Evolutionary conservation across 2,113 vertebrate species (phyloP), one percentile per base, ranked within the genome.

Genomic region (Axis porcinus): DNA sequence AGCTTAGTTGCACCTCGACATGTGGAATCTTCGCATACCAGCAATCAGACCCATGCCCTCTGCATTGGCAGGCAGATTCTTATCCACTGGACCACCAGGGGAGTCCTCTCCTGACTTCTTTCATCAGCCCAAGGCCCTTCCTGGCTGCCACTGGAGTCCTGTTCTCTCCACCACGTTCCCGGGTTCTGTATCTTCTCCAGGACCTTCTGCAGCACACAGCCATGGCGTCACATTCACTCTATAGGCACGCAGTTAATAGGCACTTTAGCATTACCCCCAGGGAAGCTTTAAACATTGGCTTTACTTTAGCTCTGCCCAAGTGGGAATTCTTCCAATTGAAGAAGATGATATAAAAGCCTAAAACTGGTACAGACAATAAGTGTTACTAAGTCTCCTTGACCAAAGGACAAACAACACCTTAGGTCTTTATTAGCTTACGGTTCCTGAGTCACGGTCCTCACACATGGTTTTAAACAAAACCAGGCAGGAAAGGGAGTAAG

Each of bases 241-340:
- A n/a, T 27, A 43, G 9, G 40, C 64, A 33, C 33, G n/a, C 78
- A 76, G 40, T 84, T 60, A 89, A 89, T 83, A 27, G 9, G 55
- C 33, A 33, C n/a, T 83, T 95, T 16, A 94, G 57, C 79, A 36
- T 55, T 33, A 45, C 85, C 43, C 55, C 43, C 33, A 86, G 52
- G 81, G 70, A 86, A 78, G 14, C 89, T 70, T 97, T 60, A 95
- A 86, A 55, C 62, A 50, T 25, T 50, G 57, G 43, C 15, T 81
- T 96, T 96, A 62, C 96, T 97, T 95, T 93, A 91, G 88, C 43
- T 91, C 70, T 81, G 19, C 50, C 83, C 97, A 89, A 30, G 6
- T 79, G 91, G 60, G 93, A 95, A 91, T 96, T 40, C 60, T 87
- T 97, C 55, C 83, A 94, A 84, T 87, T 98, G 97, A 89, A 93